Evolutionary conservation across 2,888 invertebrate genomes (phyloP), one percentile per base, ranked within the genome.

Genomic region (Acleris sparsana): DNA sequence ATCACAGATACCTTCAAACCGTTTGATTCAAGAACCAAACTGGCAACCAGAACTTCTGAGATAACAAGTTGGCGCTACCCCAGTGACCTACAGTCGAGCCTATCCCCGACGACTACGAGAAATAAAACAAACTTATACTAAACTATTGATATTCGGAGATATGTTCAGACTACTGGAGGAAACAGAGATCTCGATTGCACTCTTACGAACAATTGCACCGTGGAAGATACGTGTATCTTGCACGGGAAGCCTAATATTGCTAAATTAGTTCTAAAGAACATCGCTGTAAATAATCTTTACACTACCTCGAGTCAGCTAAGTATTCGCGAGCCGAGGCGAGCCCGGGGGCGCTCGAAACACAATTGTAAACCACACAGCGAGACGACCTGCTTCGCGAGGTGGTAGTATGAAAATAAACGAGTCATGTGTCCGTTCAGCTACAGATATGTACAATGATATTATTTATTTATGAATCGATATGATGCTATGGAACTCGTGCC

Each of bases 391-490:
- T 57, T 62, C 53, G 33, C 66, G 44, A 69, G 46, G 4, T 33
- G 9, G 9, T 33, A 17, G 46, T 49, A 51, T 9, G 55, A 58
- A 58, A 44, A 44, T 9, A 58, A 29, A 43, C 52, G 63, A 60
- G 68, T 55, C 33, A 33, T 57, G 67, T 69, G 25, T 53, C 62
- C 52, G 18, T 20, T n/a, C 48, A 20, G 29, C 55, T 58, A 69
- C 66, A 73, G 79, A 79, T 79, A 78, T 78, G 78, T 78, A 62
- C 65, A 69, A 62, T 76, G 77, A 77, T 77, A 79, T 77, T 60
- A n/a, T n/a, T n/a, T n/a, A n/a, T n/a, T n/a, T n/a, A 63, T 64
- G 64, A 63, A 67, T 71, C 74, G 75, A 74, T 74, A 75, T 75
- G 76, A 53, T 25, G 22, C 58, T 69, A 68, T 63, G 51, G 39